A percentile compares a stretch with the other conserved stretches of the same genome.
phyloP scores from a whole-genome alignment of 2,113 vertebrate genomes.

The Ceratotherium simum region DNA sequence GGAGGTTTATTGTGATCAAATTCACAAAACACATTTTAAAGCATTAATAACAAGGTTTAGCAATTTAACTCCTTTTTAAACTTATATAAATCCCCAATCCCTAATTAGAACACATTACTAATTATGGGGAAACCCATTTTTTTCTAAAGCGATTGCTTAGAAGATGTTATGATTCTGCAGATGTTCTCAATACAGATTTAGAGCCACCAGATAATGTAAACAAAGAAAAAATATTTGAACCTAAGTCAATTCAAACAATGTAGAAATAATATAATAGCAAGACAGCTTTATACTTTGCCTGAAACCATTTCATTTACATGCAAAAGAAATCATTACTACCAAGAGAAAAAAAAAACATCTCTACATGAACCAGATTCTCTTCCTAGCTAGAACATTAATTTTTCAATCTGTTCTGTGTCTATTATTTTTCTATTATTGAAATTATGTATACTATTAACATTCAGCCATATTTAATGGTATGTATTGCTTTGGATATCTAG shows the following conservation, averaged over 20 bases:
- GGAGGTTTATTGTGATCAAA: slow-evolving; percentile 53
- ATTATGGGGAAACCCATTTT: slow-evolving; percentile 53
- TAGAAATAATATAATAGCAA: slow-evolving; percentile 60
- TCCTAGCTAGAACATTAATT: slow-evolving; percentile 67
- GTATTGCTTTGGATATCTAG: background rate
- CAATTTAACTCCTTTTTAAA: background rate
- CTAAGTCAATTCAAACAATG: slow-evolving; percentile 22
- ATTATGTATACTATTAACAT: slow-evolving; percentile 39
- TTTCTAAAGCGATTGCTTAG: slow-evolving; percentile 46
- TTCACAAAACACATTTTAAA: slow-evolving; percentile 37
- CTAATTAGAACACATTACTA: slow-evolving; percentile 64
- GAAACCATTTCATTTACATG: slow-evolving; percentile 75
- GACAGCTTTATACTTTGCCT: background rate
- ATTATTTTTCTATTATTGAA: slow-evolving; percentile 70
- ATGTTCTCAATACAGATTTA: slow-evolving; percentile 50
- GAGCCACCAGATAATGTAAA: slow-evolving; percentile 46
- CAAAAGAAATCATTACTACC: slow-evolving; percentile 20
- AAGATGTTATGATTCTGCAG: slow-evolving; percentile 10
- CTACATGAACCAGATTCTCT: slow-evolving; percentile 48
- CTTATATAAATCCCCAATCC: slow-evolving; percentile 32
- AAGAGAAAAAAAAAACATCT: background rate
- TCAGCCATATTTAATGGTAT: slow-evolving; percentile 38
- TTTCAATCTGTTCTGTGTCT: slow-evolving; percentile 75
- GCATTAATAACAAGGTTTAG: slow-evolving; percentile 17
- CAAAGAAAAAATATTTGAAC: slow-evolving; percentile 42